These are phyloP conservation scores for Sebastes vulpes DNA, from an alignment of 2,797 vertebrate genomes.

Conservation along the genomic window DNA sequence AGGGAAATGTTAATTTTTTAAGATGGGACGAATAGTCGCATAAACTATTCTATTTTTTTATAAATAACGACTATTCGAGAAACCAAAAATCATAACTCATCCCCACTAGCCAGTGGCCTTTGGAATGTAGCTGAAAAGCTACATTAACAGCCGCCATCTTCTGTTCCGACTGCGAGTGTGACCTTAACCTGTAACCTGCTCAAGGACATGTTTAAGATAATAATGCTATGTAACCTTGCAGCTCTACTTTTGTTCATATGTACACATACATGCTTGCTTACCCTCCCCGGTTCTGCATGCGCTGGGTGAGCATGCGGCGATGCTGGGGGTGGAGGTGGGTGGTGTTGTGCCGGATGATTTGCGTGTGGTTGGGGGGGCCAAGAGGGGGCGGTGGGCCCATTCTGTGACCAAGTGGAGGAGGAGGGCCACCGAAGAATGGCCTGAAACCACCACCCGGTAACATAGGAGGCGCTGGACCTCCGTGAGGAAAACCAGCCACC, in stretches of 20 bases:
- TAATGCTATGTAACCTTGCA: background rate
- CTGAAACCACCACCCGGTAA: conserved; percentile 89
- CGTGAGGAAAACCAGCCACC: conserved; percentile 87
- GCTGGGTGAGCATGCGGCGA: conserved; percentile 92
- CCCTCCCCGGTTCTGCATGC: conserved; percentile 90
- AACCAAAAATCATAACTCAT: no score
- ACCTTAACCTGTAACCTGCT: background rate
- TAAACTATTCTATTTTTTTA: no score
- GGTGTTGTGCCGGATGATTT: conserved; percentile 91
- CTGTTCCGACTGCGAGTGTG: no score
- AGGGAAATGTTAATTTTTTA: no score
- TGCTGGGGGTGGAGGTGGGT: conserved; percentile 97
- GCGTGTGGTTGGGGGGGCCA: conserved; percentile 83
- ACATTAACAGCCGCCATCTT: no score
- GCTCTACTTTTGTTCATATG: background rate
- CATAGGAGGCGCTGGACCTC: conserved; percentile 88
- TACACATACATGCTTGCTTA: conserved; percentile 66
- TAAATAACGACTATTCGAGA: fast-evolving
- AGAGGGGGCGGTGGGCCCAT: conserved; percentile 75
- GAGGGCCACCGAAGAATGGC: conserved; percentile 90
- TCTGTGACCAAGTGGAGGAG: conserved; percentile 81
- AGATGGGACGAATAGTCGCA: no score
- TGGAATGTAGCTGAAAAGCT: no score
- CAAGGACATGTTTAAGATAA: background rate
- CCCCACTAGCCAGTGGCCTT: fast-evolving